Base-by-base conservation (phyloP, 2,888 invertebrate genomes). In the Eudemis profundana region DNA sequence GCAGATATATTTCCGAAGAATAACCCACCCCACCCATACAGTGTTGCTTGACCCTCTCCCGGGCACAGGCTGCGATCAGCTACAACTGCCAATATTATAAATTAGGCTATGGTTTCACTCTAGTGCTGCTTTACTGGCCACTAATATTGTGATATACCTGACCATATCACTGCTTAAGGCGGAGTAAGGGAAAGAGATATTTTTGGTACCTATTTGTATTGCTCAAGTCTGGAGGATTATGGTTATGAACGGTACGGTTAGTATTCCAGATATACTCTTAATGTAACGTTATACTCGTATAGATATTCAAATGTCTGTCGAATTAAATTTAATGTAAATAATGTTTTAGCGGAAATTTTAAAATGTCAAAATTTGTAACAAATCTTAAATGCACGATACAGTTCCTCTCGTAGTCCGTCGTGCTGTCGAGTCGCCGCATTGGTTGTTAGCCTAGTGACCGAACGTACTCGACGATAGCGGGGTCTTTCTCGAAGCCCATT, bases 401-500 rank as follows among this genome's bases (percentile, higher is more conserved):
- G 92, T 91, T 92, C 92, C 92, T 91, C 85, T 87, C 73, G 85
- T 89, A 90, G 90, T 85, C 79, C 72, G 81, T 88, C 91, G 92
- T 91, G 91, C 89, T 86, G 77, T 83, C 78, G 84, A 86, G 81
- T 84, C 87, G 82, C 85, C 84, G 73, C 69, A 78, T 83, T 79
- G 81, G 82, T 80, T 81, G 81, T 77, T 61, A 70, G 78, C 75
- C 72, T 73, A 71, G 75, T 78, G 73, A 75, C 33, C 29, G 33
- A 5, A 17, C 57, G 42, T 53, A 23, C 62, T 59, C 42, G 47
- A 54, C 29, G 68, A 61, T 64, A 57, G 71, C 23, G 79, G 85
- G 81, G 87, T 86, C 85, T 87, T 84, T 86, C 86, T 86, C 82
- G 73, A 76, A 70, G 85, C 79, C 71, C 73, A 70, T 65, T 72